These are phyloP conservation scores for Armadillidium nasatum DNA, from an alignment of 1,140 invertebrate genomes.

Conservation along the genomic window DNA sequence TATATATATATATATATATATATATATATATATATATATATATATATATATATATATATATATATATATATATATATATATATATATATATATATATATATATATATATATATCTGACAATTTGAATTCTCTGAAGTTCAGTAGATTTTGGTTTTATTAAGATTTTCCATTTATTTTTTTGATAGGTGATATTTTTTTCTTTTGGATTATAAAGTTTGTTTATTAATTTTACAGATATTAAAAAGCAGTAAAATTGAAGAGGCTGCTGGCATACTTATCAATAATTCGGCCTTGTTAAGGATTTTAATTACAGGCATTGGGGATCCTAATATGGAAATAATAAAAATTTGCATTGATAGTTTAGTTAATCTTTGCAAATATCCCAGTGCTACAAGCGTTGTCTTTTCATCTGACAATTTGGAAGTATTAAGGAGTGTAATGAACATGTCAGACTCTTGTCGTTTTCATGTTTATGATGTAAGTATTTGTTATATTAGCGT, in stretches of 20 bases:
- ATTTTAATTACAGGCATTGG: background rate
- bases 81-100: too few relatives aligned
- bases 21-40: too few relatives aligned
- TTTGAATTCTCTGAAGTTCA: too few relatives aligned
- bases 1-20: too few relatives aligned
- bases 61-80: too few relatives aligned
- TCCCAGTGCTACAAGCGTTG: background rate
- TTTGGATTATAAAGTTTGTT: too few relatives aligned
- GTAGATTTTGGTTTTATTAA: too few relatives aligned
- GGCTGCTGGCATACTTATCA: background rate
- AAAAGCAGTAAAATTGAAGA: background rate
- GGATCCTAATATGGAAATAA: background rate
- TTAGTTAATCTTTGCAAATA: background rate
- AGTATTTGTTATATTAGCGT: background rate
- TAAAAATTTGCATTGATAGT: background rate
- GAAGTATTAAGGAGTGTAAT: background rate
- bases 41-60: too few relatives aligned
- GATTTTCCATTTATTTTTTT: too few relatives aligned
- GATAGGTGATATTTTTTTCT: too few relatives aligned
- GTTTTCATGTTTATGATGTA: constrained; percentile 5
- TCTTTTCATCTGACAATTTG: background rate
- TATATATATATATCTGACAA: too few relatives aligned
- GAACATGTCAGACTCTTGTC: background rate
- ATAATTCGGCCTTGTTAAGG: background rate
- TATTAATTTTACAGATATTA: background rate